Percentiles rank a stretch among this genome's conserved stretches.
Conservation (phyloP, 2,797 vertebrate species). For the Limnodromus scolopaceus region DNA sequence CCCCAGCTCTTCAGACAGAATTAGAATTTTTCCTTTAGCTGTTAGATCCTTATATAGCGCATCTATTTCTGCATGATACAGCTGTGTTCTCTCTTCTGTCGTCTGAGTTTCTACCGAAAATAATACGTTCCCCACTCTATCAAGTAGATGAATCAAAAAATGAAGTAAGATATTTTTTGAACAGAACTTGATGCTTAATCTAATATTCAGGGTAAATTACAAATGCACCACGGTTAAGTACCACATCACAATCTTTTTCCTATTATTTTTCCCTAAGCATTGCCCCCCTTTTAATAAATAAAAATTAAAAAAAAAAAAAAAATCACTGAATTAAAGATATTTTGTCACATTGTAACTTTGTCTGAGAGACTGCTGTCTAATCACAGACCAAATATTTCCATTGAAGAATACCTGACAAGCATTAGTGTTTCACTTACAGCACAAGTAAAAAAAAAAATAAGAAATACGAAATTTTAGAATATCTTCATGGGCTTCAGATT, state of each 20-base stretch:
- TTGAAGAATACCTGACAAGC: neutral
- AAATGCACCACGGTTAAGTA: neutral
- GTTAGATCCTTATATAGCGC: conserved; percentile 96
- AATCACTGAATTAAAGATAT: neutral
- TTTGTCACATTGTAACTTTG: neutral
- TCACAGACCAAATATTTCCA: neutral
- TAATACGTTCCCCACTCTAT: conserved; percentile 93
- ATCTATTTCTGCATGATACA: conserved; percentile 96
- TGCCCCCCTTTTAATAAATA: neutral
- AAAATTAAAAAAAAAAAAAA: neutral
- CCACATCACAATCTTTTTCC: neutral
- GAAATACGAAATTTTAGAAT: neutral
- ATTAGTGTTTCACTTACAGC: neutral
- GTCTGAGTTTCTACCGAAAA: conserved; percentile 98
- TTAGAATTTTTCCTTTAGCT: conserved; percentile 91
- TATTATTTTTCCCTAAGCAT: neutral
- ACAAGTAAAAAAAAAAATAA: neutral
- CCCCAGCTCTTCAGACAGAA: conserved; percentile 92
- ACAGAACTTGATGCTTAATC: neutral
- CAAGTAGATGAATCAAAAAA: neutral
- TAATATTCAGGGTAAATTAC: neutral
- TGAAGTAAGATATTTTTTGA: neutral
- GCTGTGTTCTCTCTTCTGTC: conserved; percentile 93
- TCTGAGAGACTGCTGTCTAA: neutral
- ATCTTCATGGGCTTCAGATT: neutral